Conservation (phyloP, 64 coral and sea anemone species). For the Hydrozoanthus tunicans region DNA sequence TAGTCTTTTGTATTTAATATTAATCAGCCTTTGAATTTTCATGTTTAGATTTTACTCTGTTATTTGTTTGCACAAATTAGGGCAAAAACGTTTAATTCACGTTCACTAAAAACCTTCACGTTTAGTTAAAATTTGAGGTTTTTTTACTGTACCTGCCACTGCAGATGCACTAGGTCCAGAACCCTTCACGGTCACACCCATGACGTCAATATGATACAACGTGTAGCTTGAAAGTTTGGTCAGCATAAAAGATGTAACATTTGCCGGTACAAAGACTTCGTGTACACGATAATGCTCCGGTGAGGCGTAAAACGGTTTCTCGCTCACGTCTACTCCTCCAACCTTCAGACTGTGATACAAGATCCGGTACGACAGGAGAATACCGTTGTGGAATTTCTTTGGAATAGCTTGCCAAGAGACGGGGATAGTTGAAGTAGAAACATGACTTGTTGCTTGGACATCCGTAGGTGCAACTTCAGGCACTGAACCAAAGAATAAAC, state of each 20-base stretch:
- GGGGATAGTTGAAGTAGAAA: constrained; percentile 4
- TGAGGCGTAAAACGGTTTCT: constrained; percentile 1
- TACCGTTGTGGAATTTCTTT: constrained; percentile 29
- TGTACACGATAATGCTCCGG: not conserved
- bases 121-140: too few relatives aligned
- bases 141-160: not conserved
- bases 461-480: constrained; percentile 15
- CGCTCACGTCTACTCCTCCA: constrained; percentile 3
- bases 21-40: too few relatives aligned
- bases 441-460: constrained; percentile 10
- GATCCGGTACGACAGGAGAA: constrained; percentile 47
- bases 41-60: too few relatives aligned
- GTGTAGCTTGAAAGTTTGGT: constrained; percentile 32
- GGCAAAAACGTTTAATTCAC: too few relatives aligned
- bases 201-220: constrained; percentile 32
- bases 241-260: constrained; percentile 15
- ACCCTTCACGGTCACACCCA: constrained; percentile 43
- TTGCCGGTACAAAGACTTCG: constrained; percentile 28
- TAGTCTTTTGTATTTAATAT: too few relatives aligned
- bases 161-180: constrained; percentile 4
- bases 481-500: not conserved
- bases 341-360: constrained; percentile 34
- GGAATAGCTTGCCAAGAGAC: constrained; percentile 46
- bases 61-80: too few relatives aligned
- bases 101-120: too few relatives aligned